Evolutionary conservation across 2,113 vertebrate species (phyloP), one percentile per base, ranked within the genome.

Genomic region (Datnioides undecimradiatus): DNA sequence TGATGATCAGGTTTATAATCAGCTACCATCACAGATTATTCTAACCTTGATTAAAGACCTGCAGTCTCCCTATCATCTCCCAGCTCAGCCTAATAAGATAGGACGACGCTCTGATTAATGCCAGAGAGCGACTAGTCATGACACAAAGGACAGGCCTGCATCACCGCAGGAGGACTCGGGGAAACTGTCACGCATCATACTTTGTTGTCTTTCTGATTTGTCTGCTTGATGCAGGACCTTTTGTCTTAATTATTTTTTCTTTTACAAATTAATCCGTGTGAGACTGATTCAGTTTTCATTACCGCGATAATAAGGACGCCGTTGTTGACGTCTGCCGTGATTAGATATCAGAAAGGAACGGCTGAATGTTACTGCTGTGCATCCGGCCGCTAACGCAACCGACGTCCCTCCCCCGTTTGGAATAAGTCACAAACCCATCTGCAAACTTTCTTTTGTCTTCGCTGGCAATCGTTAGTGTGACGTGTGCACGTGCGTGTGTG

Each of bases 1-100:
- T 93, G 92, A 92, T 94, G 92, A 91, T 90, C 93, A 91, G 90
- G 82, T 93, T 90, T 90, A 88, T 91, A 90, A 94, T 94, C 92
- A 95, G 93, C 90, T 92, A 83, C 31, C 88, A 90, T 90, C 87
- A 38, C 90, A 83, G 81, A 89, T 93, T 88, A 95, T 93, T 93
- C 91, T 92, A 88, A 91, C 94, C 93, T 93, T 95, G 93, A 94
- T 95, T 94, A 94, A 93, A 93, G 90, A 90, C 78, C 87, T 78
- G 89, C 90, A 79, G 90, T 90, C 90, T 90, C 91, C 87, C 91
- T 90, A 87, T 93, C 92, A 88, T 92, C 91, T 86, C 89, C 84
- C 83, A 49, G 83, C 91, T 93, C 90, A 88, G 87, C 92, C 88
- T 88, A 88, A 92, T 90, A 93, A 92, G 91, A 90, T 83, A 80